Conservation (phyloP, 2,888 invertebrate species). For the Himalopsyche kuldschensis region DNA sequence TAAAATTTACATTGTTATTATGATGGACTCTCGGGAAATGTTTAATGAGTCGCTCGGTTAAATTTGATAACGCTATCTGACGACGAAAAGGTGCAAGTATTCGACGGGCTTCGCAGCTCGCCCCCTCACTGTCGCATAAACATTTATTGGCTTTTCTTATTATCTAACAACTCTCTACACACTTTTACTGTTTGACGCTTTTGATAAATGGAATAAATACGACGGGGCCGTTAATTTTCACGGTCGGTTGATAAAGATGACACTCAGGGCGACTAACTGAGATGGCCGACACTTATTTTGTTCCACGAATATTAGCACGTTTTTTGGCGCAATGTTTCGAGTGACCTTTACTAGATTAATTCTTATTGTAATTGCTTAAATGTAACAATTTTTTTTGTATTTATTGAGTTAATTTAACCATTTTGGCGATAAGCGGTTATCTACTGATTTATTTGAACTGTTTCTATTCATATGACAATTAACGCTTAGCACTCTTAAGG, state of each 20-base stretch:
- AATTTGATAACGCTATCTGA: not conserved
- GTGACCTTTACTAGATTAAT: too few species aligned
- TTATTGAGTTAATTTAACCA: too few species aligned
- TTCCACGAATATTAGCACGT: not conserved
- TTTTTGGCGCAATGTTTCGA: not conserved
- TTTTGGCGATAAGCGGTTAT: too few species aligned
- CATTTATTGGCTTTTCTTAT: not conserved
- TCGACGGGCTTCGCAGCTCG: not conserved
- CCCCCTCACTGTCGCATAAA: not conserved
- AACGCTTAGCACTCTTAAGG: too few species aligned
- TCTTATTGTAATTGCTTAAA: too few species aligned
- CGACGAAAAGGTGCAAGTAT: not conserved
- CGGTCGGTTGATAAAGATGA: not conserved
- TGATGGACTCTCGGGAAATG: not conserved
- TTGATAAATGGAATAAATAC: not conserved
- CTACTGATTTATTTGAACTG: too few species aligned
- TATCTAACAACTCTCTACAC: not conserved
- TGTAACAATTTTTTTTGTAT: too few species aligned
- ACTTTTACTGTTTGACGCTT: not conserved
- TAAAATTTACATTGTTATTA: conserved; percentile 29
- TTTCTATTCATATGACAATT: too few species aligned
- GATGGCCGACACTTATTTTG: not conserved
- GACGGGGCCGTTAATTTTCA: not conserved
- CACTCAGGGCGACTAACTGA: not conserved
- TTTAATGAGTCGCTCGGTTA: not conserved